Base-by-base conservation (phyloP, 2,888 invertebrate genomes). In the Cyclophora albipunctata region DNA sequence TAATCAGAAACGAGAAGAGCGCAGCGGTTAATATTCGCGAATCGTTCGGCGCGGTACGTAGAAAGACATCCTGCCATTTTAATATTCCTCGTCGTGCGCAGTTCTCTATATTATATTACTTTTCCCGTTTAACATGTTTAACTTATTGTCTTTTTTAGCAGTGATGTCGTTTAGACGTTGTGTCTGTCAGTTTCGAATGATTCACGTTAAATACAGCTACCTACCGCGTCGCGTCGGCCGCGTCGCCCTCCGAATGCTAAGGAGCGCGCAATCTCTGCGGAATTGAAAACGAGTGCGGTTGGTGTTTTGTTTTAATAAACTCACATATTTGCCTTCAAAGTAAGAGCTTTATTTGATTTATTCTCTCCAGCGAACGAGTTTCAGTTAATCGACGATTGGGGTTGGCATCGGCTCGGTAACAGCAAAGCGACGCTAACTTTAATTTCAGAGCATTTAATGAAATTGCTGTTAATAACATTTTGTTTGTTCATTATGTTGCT, bases 151-250 rank as follows among this genome's bases (percentile, higher is more conserved):
- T 77, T 71, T 75, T 73, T 72, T 63, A 67, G 63, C 62, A 57
- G 60, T 53, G 63, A 59, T 71, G 70, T 76, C 77, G 71, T 67
- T 83, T 79, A 81, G 78, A 78, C 77, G 78, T 82, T 80, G 77
- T 75, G 86, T 80, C 83, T 81, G 80, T 81, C 76, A 78, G 77
- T 75, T 75, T 63, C 69, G 77, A 79, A 84, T 84, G 84, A 84
- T 85, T 84, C 81, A 82, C 79, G 84, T 85, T 84, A 84, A 83
- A 81, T 75, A 80, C 79, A 84, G 84, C 84, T 79, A 82, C 84
- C 84, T 79, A 82, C 85, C 79, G 78, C 82, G 66, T 55, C 70
- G 77, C 72, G 66, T 55, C 70, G 77, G 82, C 84, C 79, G 78
- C 82, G 66, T 55, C 70, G 77, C 72, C 68, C 67, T 61, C 71